Percentiles rank a stretch among this genome's conserved stretches.
Conservation (phyloP, 2,797 vertebrate species). For the Sebastes flavidus region DNA sequence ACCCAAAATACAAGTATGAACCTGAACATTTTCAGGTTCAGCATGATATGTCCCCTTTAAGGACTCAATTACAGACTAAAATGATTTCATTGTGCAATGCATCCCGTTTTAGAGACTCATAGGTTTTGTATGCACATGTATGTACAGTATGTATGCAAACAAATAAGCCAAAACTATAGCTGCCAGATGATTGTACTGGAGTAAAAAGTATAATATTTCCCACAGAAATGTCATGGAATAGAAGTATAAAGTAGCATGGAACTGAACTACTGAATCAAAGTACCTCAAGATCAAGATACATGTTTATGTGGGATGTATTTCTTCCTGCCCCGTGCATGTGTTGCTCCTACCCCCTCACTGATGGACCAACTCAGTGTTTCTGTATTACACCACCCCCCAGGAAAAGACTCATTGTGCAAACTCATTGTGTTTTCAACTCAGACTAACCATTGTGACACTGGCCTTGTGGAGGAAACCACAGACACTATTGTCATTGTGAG, state of each 20-base stretch:
- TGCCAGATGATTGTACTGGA: background rate
- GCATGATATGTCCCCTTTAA: no score
- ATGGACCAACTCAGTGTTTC: background rate
- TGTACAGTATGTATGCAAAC: no score
- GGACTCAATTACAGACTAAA: no score
- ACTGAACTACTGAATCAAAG: no score
- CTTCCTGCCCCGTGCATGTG: background rate
- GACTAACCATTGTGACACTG: background rate
- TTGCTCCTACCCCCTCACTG: background rate
- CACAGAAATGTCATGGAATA: background rate
- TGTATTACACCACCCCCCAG: background rate
- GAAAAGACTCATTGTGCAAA: background rate
- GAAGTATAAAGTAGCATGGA: background rate
- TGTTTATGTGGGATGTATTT: background rate
- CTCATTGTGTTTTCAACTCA: background rate
- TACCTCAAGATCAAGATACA: background rate
- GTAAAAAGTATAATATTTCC: background rate
- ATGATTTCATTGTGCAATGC: background rate
- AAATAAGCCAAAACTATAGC: background rate
- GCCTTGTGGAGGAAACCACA: background rate
- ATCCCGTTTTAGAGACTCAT: background rate
- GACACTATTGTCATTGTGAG: background rate
- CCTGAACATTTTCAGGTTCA: no score
- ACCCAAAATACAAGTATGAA: no score
- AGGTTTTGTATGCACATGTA: background rate